Evolutionary conservation across 2,113 vertebrate species (phyloP).

Genomic region (Colius striatus): DNA sequence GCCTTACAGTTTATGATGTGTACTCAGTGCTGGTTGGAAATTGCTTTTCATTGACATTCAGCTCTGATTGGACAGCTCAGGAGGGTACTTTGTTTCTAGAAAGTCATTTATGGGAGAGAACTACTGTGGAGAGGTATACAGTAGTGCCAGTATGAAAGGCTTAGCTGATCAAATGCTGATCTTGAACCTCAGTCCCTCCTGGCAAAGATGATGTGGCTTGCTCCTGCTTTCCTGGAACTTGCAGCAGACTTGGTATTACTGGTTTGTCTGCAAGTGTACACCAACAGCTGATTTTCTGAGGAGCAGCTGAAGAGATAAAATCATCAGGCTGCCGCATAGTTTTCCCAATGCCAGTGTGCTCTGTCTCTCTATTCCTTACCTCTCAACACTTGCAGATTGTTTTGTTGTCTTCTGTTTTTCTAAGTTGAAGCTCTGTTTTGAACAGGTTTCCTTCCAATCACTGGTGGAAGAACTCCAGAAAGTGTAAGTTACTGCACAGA

Average conservation of each 20-base stretch:
- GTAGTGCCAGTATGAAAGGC: background rate
- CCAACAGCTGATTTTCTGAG: background rate
- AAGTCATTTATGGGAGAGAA: background rate
- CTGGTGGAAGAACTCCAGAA: slow-evolving; percentile 87
- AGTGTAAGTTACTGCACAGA: slow-evolving; percentile 82
- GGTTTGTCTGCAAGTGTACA: background rate
- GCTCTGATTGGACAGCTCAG: background rate
- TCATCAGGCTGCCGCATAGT: background rate
- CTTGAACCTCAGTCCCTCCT: background rate
- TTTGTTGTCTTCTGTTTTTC: background rate
- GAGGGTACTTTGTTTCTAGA: background rate
- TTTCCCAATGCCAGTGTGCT: background rate
- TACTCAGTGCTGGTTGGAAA: fast-evolving
- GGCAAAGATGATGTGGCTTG: background rate
- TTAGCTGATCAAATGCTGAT: background rate
- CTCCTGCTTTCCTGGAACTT: background rate
- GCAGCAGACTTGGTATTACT: background rate
- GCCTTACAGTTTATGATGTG: background rate
- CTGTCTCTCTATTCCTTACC: background rate
- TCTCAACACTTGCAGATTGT: background rate
- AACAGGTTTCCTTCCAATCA: slow-evolving; percentile 84
- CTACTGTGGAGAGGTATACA: background rate
- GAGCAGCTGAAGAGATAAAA: background rate
- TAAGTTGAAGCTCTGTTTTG: slow-evolving; percentile 17
- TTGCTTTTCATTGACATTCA: background rate